These are phyloP conservation scores for Oikopleura dioica DNA, from an alignment of 23 tunicate genomes.

Conservation along the genomic window DNA sequence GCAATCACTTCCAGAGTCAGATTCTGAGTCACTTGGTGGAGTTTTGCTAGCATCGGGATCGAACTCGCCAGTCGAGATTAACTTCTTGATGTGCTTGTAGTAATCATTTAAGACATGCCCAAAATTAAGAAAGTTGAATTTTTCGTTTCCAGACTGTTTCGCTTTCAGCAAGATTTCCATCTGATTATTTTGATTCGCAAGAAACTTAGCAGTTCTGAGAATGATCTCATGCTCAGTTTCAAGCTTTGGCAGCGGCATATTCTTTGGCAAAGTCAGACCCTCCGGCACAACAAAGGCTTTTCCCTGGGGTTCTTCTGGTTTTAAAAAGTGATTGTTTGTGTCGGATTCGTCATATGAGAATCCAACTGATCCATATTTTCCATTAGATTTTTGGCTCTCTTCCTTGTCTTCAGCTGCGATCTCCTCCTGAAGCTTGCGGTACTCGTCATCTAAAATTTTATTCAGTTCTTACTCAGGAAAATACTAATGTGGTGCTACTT, in stretches of 20 bases:
- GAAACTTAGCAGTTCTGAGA: slow-evolving; percentile 72
- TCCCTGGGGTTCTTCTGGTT: neutral
- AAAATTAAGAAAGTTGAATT: slow-evolving; percentile 60
- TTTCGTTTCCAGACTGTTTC: slow-evolving; percentile 57
- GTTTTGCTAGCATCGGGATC: neutral
- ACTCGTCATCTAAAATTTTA: neutral
- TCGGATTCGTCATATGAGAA: neutral
- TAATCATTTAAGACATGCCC: slow-evolving; percentile 71
- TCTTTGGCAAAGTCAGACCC: neutral
- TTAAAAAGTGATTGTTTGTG: neutral
- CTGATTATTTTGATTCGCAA: slow-evolving; percentile 80
- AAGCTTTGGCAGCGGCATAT: neutral
- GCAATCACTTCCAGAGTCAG: neutral
- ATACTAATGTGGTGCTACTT: too few species aligned
- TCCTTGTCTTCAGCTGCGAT: neutral
- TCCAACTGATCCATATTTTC: neutral
- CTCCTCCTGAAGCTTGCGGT: neutral
- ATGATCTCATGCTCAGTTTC: slow-evolving; percentile 47
- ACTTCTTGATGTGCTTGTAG: slow-evolving; percentile 38
- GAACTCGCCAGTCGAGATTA: neutral
- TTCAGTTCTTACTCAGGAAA: too few species aligned
- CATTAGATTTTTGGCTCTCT: neutral
- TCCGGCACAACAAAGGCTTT: neutral
- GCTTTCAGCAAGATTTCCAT: slow-evolving; percentile 95
- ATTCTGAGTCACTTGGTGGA: neutral